Base-by-base conservation (phyloP, 2,113 vertebrate species). In the Corydoras sp. region DNA sequence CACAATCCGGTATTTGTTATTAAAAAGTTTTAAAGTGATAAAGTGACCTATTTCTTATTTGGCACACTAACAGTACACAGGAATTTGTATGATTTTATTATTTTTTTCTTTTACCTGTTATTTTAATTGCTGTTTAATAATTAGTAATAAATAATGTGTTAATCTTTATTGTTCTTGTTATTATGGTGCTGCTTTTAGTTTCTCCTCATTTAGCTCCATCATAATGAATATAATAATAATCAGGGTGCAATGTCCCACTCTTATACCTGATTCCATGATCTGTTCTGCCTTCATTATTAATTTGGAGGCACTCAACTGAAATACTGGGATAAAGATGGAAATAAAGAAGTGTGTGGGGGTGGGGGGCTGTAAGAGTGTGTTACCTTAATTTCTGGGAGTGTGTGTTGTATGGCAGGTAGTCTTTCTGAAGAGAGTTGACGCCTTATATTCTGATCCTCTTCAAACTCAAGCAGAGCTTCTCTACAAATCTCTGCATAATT, bases 401-500 rank as follows among this genome's bases (percentile, higher is more conserved):
- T 49, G 65, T 68, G 51, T 73, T 67, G 78, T 43, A 60, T 43
- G 10, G 70, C 24, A 60, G 55, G 53, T 8, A 78, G 69, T n/a
- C 68, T 60, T 58, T 61, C 14, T 15, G 80, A 71, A 8, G 50
- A 54, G 18, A 24, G 14, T 6, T 30, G 79, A 32, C 63, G 51
- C 54, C 62, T 82, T 0, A 3, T n/a, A 14, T 59, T 9, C 61
- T 76, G 80, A 1, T 88, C 81, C 4, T 54, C 76, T 30, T 85
- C 10, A 0, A 90, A 89, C 14, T 82, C 84, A 0, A 48, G 76
- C 58, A 89, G 62, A 1, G 83, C 84, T 58, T 90, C 86, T 3
- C 76, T 81, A 73, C 86, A 91, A 55, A 78, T 85, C 70, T 85
- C 76, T 0, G 79, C 77, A 43, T 83, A 90, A 13, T 80, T 90